These are phyloP conservation scores for Craseonycteris thonglongyai DNA, from an alignment of 2,113 vertebrate species.

Conservation along the genomic window DNA sequence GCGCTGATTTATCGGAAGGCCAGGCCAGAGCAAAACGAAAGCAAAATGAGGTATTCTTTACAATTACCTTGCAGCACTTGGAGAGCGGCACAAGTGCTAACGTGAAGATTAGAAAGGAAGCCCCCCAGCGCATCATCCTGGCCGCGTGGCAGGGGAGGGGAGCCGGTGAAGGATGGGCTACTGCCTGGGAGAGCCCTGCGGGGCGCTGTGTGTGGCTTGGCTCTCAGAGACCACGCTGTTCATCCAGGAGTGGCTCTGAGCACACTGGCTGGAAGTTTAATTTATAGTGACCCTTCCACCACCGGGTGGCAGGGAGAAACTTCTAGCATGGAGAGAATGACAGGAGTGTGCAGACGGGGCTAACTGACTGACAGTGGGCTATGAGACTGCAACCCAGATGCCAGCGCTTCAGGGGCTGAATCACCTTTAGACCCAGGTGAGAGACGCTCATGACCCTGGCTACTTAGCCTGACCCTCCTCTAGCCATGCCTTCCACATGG, in stretches of 20 bases:
- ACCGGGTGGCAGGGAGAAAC: background rate
- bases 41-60: conserved; percentile 81
- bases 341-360: background rate
- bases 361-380: background rate
- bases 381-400: background rate
- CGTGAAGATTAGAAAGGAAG: conserved; percentile 69
- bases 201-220: background rate
- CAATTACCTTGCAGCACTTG: conserved; percentile 80
- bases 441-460: background rate
- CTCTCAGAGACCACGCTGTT: background rate
- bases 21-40: conserved; percentile 78
- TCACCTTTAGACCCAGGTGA: background rate
- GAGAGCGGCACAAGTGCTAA: conserved; percentile 75
- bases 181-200: background rate
- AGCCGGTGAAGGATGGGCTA: background rate
- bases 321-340: background rate
- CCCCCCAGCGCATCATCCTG: background rate
- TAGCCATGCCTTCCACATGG: background rate
- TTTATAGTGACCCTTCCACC: conserved; percentile 37
- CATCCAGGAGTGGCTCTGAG: background rate
- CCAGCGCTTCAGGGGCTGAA: background rate
- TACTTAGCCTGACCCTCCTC: background rate
- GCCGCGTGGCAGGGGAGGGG: background rate
- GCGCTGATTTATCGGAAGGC: conserved; percentile 78
- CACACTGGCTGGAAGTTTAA: conserved; percentile 18